Evolutionary conservation across 2,888 invertebrate species (phyloP).

Genomic region (Coecobrya sp.): DNA sequence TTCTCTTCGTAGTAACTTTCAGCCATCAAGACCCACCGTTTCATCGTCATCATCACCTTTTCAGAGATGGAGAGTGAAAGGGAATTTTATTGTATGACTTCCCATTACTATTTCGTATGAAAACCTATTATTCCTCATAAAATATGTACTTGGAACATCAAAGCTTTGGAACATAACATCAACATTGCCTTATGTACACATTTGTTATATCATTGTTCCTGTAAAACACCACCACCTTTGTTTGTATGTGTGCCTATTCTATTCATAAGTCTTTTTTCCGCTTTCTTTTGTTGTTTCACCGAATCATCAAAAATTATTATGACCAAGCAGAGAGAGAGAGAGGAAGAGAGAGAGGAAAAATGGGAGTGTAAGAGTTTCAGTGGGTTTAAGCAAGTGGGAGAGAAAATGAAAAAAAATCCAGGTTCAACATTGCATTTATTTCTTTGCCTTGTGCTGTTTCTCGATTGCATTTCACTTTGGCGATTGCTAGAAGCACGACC

Average conservation of each 20-base stretch:
- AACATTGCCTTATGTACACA: neutral
- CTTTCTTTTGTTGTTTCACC: neutral
- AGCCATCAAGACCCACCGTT: neutral
- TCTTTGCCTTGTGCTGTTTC: neutral
- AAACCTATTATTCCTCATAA: neutral
- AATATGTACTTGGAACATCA: neutral
- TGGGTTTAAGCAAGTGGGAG: neutral
- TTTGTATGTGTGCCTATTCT: neutral
- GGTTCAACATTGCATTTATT: neutral
- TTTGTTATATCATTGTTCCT: neutral
- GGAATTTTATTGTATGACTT: neutral
- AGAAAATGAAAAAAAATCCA: constrained; percentile 3
- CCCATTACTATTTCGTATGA: neutral
- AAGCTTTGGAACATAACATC: neutral
- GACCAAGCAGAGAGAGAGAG: constrained; percentile 6
- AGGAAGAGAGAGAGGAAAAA: neutral
- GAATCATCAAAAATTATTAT: constrained; percentile 16
- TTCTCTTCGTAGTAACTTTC: neutral
- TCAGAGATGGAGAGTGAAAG: neutral
- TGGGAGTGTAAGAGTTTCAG: neutral
- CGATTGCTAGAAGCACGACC: neutral
- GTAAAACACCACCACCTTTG: neutral
- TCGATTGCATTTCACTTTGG: constrained; percentile 14
- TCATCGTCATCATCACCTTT: constrained; percentile 20
- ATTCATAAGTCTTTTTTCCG: neutral